phyloP scores from a whole-genome alignment of 2,113 vertebrate species.

The Leptosomus discolor region DNA sequence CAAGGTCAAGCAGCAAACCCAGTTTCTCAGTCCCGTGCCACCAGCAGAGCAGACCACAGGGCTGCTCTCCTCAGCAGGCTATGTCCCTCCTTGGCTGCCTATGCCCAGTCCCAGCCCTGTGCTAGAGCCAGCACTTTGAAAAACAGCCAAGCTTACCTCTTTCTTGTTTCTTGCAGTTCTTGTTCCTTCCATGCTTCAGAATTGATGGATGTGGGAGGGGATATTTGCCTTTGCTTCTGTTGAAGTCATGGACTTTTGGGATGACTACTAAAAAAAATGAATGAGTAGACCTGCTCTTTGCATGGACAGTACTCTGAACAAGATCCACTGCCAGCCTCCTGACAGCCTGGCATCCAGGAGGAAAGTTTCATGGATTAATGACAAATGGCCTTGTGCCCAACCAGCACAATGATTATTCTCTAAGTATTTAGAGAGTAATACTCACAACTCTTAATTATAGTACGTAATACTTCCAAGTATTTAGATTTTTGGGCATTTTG shows the following conservation, averaged over 20 bases:
- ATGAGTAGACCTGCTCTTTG: not conserved
- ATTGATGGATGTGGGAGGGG: not conserved
- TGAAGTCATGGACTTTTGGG: not conserved
- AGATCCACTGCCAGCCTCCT: not conserved
- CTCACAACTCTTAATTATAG: not conserved
- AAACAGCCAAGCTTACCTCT: not conserved
- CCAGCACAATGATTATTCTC: not conserved
- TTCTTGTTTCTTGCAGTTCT: not conserved
- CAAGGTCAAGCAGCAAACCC: not conserved
- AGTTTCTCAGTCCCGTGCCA: not conserved
- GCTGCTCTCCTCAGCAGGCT: not conserved
- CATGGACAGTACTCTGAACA: not conserved
- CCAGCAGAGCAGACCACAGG: not conserved
- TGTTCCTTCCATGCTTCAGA: not conserved
- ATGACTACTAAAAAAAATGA: not conserved
- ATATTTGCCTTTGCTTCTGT: not conserved
- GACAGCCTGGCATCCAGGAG: not conserved
- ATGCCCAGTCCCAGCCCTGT: not conserved
- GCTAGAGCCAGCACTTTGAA: not conserved
- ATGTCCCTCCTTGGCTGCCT: not conserved
- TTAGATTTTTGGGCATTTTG: not conserved
- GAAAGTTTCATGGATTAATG: not conserved
- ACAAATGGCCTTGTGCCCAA: not conserved
- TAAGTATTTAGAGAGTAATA: not conserved
- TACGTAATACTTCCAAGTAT: not conserved